Evolutionary conservation across 2,888 invertebrate species (phyloP), one percentile per base, ranked within the genome.

Genomic region (Eubasilissa splendida): DNA sequence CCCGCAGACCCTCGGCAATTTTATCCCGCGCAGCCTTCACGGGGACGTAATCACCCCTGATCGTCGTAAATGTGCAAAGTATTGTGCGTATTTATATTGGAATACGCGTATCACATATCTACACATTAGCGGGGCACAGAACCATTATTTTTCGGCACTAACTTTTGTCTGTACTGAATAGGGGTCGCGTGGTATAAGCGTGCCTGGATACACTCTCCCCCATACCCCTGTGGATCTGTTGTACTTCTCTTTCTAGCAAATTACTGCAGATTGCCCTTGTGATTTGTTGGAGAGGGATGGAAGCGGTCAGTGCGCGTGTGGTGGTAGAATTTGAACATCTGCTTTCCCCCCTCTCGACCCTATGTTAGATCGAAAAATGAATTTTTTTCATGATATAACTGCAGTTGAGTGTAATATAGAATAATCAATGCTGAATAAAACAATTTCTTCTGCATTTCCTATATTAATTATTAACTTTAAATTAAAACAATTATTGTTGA

Each of bases 111-210:
- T 82, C 80, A 65, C 78, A 83, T 83, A 83, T 83, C 82, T 79
- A 66, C 73, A 74, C 82, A 80, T 82, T 80, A 82, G 70, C 59
- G 31, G 59, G 58, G 75, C 65, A 53, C 73, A 53, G 59, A 71
- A 14, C 65, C 59, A 82, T 79, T 77, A 80, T 82, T 82, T 66
- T 75, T 76, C 77, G 65, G 58, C 52, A 76, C 66, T 66, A 76
- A 74, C 82, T 78, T 78, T 80, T 79, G 80, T 79, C 77, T 71
- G 70, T 14, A n/a, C 60, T 63, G 68, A 78, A 78, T 65, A 53
- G 78, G 82, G 82, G 82, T 83, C 80, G 82, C 82, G 82, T 80
- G 82, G 80, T 59, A 77, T 80, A 82, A 82, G 82, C 80, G 82
- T 80, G 80, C 76, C 80, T 70, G 76, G 14, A 70, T 66, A n/a